Percentiles rank a stretch among this genome's conserved stretches.
These are phyloP conservation scores for Himalopsyche phryganea DNA, from an alignment of 1,140 invertebrate species.

Conservation along the genomic window DNA sequence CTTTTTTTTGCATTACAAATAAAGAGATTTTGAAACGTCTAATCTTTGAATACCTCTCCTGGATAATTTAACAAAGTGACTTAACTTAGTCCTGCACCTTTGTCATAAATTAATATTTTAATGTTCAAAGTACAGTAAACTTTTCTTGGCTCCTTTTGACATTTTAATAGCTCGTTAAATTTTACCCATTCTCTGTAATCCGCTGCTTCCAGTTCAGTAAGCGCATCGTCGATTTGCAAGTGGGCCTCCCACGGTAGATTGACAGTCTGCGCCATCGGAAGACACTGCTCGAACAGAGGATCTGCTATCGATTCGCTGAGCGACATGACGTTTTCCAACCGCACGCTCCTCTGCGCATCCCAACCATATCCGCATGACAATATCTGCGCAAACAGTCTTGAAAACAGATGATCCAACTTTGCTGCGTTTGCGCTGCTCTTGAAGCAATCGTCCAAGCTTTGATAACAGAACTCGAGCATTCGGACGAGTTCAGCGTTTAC, in stretches of 20 bases:
- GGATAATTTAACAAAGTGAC: no score
- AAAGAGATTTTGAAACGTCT: no score
- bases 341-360: slow-evolving; percentile 24
- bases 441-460: slow-evolving; percentile 53
- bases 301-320: slow-evolving; percentile 35
- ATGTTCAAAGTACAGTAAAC: no score
- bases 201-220: slow-evolving; percentile 77
- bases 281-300: slow-evolving; percentile 31
- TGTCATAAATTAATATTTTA: no score
- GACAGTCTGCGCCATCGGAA: slow-evolving; percentile 55
- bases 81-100: no score
- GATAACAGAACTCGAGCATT: slow-evolving; percentile 52
- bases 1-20: no score
- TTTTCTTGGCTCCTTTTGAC: no score
- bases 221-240: slow-evolving; percentile 72
- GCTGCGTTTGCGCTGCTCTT: slow-evolving; percentile 39
- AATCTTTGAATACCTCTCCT: no score
- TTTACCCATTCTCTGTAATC: slow-evolving; percentile 76
- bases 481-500: slow-evolving; percentile 50
- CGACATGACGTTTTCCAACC: slow-evolving; percentile 32
- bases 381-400: slow-evolving; percentile 50
- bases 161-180: no score
- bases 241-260: slow-evolving; percentile 71
- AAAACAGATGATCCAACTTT: slow-evolving; percentile 56
- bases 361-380: slow-evolving; percentile 37